A percentile compares a stretch with the other conserved stretches of the same genome.
Conservation (phyloP, 2,113 vertebrate species). For the Limanda limanda region DNA sequence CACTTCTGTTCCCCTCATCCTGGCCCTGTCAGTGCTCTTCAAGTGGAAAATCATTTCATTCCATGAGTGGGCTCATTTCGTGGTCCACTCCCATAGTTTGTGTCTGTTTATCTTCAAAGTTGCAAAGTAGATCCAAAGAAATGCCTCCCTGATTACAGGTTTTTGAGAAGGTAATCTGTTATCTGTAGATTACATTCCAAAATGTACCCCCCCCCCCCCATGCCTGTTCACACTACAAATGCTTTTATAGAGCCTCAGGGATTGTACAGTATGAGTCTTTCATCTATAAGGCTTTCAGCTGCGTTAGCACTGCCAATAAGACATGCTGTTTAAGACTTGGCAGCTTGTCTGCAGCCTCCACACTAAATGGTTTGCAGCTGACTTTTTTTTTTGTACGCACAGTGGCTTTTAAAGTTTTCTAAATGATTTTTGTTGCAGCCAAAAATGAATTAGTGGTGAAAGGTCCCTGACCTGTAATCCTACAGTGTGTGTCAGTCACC, state of each 20-base stretch:
- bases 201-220: slow-evolving; percentile 38
- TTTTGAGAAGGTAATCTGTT: slow-evolving; percentile 50
- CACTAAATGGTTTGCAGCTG: slow-evolving; percentile 73
- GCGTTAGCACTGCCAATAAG: slow-evolving; percentile 68
- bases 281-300: slow-evolving; percentile 72
- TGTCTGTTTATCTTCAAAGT: slow-evolving; percentile 30
- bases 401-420: slow-evolving; percentile 57
- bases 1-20: slow-evolving; percentile 12
- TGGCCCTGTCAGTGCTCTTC: slow-evolving; percentile 6
- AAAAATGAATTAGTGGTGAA: slow-evolving; percentile 43
- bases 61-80: slow-evolving; percentile 17
- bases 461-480: slow-evolving; percentile 40
- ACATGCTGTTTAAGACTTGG: slow-evolving; percentile 73
- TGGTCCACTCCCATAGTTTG: neutral
- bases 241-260: slow-evolving; percentile 64
- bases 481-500: slow-evolving; percentile 25
- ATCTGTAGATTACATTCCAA: slow-evolving; percentile 58
- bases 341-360: slow-evolving; percentile 60
- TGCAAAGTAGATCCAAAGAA: slow-evolving; percentile 11
- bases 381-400: slow-evolving; percentile 43
- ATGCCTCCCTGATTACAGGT: slow-evolving; percentile 23
- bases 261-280: slow-evolving; percentile 65
- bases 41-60: slow-evolving; percentile 30
- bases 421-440: slow-evolving; percentile 55
- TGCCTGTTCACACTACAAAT: slow-evolving; percentile 60